Evolutionary conservation across 1,140 invertebrate genomes (phyloP).

Genomic region (Berghia stephanieae): DNA sequence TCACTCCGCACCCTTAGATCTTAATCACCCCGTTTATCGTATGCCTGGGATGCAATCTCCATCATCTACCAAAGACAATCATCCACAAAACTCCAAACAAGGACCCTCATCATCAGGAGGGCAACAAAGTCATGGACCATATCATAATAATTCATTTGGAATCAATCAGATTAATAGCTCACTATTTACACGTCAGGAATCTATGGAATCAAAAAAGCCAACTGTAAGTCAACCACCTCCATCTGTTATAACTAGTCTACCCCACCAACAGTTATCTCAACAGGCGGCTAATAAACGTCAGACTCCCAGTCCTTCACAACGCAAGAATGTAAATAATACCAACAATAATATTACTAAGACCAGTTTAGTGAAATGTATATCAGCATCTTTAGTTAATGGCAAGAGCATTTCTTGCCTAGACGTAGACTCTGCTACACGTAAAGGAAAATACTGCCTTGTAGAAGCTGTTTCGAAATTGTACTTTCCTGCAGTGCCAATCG

Average conservation of each 20-base stretch:
- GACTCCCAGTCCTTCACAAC: no score
- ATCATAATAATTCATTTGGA: slow-evolving; percentile 15
- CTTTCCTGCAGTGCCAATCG: slow-evolving; percentile 57
- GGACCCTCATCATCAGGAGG: no score
- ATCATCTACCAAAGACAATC: background rate
- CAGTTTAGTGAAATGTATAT: slow-evolving; percentile 43
- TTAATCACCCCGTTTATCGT: slow-evolving; percentile 17
- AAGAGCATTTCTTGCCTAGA: slow-evolving; percentile 61
- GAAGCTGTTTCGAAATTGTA: slow-evolving; percentile 62
- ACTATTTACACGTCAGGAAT: slow-evolving; percentile 10
- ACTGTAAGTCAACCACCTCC: no score
- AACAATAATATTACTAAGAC: background rate
- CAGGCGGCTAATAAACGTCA: no score
- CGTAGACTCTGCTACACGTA: slow-evolving; percentile 39
- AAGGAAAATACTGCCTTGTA: slow-evolving; percentile 55
- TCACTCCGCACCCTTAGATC: background rate
- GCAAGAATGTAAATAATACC: background rate
- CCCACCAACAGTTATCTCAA: no score
- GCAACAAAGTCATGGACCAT: no score
- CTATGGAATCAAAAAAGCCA: no score
- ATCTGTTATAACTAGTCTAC: no score
- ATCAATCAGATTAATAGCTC: slow-evolving; percentile 19
- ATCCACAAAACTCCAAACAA: no score
- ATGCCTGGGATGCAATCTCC: background rate
- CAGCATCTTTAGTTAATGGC: slow-evolving; percentile 52